Percentiles rank a stretch among this genome's conserved stretches.
Evolutionary conservation across 2,113 vertebrate genomes (phyloP).

Genomic region (Scophthalmus maximus): DNA sequence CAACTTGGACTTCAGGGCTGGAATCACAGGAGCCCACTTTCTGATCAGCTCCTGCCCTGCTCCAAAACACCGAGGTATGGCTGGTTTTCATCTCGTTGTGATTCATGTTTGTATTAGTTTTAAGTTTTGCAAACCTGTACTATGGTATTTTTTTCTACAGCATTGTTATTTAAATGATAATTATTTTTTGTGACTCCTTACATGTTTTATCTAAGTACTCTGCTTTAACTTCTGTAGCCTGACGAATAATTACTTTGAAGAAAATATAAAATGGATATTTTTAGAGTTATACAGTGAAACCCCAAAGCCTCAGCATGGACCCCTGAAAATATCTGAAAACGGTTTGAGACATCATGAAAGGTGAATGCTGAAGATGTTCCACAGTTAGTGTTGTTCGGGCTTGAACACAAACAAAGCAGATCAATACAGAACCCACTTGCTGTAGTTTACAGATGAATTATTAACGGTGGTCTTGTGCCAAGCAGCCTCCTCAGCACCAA

Average conservation of each 20-base stretch:
- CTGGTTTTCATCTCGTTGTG: not conserved
- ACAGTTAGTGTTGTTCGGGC: slow-evolving; percentile 19
- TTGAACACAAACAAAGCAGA: slow-evolving; percentile 40
- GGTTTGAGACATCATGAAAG: not conserved
- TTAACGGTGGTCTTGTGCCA: slow-evolving; percentile 73
- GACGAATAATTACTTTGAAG: not conserved
- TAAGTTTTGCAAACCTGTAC: not conserved
- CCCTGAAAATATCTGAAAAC: not conserved
- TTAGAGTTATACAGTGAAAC: not conserved
- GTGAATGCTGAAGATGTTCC: not conserved
- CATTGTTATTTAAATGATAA: not conserved
- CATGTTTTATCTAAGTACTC: not conserved
- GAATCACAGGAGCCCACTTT: slow-evolving; percentile 46
- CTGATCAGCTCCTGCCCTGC: slow-evolving; percentile 45
- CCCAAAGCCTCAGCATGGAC: not conserved
- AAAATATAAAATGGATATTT: not conserved
- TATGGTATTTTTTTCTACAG: not conserved
- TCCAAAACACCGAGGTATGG: slow-evolving; percentile 62
- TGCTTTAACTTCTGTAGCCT: not conserved
- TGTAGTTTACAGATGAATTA: slow-evolving; percentile 88
- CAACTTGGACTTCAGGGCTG: slow-evolving; percentile 66
- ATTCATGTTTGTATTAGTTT: not conserved
- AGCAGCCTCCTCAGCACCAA: slow-evolving; percentile 2
- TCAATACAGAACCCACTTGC: slow-evolving; percentile 81
- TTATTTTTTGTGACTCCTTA: not conserved